Conservation (phyloP, 2,113 vertebrate species). For the Xenopus borealis region DNA sequence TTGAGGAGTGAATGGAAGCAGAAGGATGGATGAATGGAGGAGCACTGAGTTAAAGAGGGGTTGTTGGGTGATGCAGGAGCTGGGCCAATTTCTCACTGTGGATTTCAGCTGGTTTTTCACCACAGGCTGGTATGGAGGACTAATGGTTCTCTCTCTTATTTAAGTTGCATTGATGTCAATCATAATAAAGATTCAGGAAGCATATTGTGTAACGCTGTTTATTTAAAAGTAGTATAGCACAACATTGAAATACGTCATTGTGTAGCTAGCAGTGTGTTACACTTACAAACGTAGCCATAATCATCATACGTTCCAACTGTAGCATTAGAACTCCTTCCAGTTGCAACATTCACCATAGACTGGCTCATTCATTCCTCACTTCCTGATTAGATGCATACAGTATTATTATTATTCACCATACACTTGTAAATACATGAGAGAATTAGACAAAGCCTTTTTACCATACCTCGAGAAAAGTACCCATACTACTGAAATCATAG, state of each 20-base stretch:
- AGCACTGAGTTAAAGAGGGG: too few species aligned
- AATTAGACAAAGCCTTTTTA: slow-evolving; percentile 16
- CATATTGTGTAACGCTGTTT: slow-evolving; percentile 36
- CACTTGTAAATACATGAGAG: slow-evolving; percentile 8
- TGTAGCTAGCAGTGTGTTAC: slow-evolving; percentile 10
- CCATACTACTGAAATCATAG: slow-evolving; percentile 20
- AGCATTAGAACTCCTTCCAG: background rate
- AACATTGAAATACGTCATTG: slow-evolving; percentile 12
- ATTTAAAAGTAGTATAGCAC: slow-evolving; percentile 34
- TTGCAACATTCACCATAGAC: background rate
- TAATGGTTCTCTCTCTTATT: too few species aligned
- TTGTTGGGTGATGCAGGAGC: too few species aligned
- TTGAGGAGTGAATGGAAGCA: too few species aligned
- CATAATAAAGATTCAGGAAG: background rate
- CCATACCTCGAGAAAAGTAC: background rate
- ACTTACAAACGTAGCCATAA: slow-evolving; percentile 11
- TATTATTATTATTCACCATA: background rate
- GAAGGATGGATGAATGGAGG: too few species aligned
- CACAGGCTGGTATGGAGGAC: too few species aligned
- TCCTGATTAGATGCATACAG: background rate
- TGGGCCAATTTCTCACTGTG: too few species aligned
- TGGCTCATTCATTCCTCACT: slow-evolving; percentile 5
- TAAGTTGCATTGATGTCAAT: too few species aligned
- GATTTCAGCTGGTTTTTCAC: too few species aligned
- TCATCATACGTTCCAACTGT: slow-evolving; percentile 4